These are phyloP conservation scores for Palythoa heliodiscus DNA, from an alignment of 92 coral and sea anemone genomes.

Conservation along the genomic window DNA sequence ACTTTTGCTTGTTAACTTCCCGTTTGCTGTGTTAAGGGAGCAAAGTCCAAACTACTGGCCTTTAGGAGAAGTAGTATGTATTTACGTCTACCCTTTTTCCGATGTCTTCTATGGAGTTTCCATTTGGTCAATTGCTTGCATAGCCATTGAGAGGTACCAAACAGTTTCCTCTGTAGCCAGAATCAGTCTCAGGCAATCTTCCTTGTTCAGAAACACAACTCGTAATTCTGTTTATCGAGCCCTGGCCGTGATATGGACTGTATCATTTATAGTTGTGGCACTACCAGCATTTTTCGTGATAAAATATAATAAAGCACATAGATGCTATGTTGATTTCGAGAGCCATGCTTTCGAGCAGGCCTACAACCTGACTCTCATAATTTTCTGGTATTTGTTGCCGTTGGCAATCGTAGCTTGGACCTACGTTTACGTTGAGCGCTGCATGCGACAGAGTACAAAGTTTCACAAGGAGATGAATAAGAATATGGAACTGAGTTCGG, in stretches of 20 bases:
- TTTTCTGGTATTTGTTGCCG: conserved; percentile 78
- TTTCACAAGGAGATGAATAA: conserved; percentile 67
- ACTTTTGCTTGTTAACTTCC: conserved; percentile 62
- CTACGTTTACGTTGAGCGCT: conserved; percentile 67
- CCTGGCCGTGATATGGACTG: conserved; percentile 64
- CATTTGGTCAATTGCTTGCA: conserved; percentile 87
- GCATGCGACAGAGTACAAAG: conserved; percentile 64
- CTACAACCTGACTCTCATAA: conserved; percentile 55
- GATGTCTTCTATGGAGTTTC: conserved; percentile 90
- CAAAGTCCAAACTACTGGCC: conserved; percentile 78
- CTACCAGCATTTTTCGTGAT: conserved; percentile 70
- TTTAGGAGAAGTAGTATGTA: conserved; percentile 67
- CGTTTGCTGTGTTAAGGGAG: conserved; percentile 76
- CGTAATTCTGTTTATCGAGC: conserved; percentile 6
- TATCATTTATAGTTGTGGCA: conserved; percentile 68
- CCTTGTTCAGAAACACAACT: conserved; percentile 13
- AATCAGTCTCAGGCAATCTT: conserved; percentile 8
- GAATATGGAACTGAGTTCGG: conserved; percentile 5
- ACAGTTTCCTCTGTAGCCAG: conserved; percentile 24
- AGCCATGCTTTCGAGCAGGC: conserved; percentile 57
- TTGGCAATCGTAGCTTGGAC: conserved; percentile 69
- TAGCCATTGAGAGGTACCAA: conserved; percentile 80
- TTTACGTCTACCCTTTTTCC: conserved; percentile 71
- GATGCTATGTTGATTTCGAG: conserved; percentile 43
- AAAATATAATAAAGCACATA: conserved; percentile 37